Evolutionary conservation across 1,140 invertebrate genomes (phyloP).

Genomic region (Himalopsyche phryganea): DNA sequence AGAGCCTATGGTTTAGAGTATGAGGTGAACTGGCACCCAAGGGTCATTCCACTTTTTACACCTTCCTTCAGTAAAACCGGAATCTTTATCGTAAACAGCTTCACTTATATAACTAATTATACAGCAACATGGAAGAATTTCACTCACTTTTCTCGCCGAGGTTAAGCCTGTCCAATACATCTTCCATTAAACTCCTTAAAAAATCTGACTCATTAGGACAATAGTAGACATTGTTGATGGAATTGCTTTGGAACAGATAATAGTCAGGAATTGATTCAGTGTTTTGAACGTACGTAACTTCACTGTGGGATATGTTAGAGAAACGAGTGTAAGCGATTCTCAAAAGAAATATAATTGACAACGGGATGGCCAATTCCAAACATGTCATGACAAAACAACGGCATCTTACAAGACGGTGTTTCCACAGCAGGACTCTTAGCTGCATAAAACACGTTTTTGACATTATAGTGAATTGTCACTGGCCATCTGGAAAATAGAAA

Average conservation of each 20-base stretch:
- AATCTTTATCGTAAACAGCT: no score
- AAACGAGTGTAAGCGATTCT: background rate
- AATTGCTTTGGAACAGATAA: background rate
- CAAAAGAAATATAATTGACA: background rate
- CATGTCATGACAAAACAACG: background rate
- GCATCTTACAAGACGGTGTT: background rate
- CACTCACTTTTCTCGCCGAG: no score
- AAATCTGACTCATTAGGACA: background rate
- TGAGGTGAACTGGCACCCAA: no score
- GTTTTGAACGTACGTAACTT: background rate
- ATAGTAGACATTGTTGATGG: background rate
- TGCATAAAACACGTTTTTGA: background rate
- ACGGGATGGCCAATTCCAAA: background rate
- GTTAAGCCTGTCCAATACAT: no score
- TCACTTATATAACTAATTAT: no score
- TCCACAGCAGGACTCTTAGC: slow-evolving; percentile 13
- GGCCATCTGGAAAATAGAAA: no score
- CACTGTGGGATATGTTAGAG: background rate
- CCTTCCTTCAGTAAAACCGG: no score
- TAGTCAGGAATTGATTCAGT: background rate
- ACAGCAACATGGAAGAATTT: no score
- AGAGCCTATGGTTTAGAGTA: no score
- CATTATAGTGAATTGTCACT: no score
- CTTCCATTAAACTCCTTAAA: background rate
- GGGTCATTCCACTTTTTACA: no score